Evolutionary conservation across 2,797 vertebrate species (phyloP).

Genomic region (Artibeus lituratus): DNA sequence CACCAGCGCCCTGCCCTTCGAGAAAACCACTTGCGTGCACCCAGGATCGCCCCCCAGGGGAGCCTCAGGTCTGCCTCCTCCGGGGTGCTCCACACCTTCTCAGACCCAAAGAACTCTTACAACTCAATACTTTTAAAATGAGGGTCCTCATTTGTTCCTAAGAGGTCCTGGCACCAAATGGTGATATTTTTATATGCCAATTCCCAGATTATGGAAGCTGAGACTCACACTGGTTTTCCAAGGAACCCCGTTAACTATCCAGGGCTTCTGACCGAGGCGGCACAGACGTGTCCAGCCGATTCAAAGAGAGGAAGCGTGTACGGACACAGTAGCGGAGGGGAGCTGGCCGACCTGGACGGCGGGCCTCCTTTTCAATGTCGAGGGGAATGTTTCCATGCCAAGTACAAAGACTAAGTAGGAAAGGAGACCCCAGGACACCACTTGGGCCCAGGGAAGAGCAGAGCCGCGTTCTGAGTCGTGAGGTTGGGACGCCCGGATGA

Average conservation of each 20-base stretch:
- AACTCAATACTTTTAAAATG: neutral
- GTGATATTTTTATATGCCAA: neutral
- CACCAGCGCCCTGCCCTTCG: neutral
- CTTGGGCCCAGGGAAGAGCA: fast-evolving
- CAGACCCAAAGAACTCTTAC: neutral
- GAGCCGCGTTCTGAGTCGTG: fast-evolving
- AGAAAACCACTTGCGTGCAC: no score
- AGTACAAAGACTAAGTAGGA: neutral
- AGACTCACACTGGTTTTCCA: neutral
- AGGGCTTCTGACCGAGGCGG: neutral
- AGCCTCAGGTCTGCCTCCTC: neutral
- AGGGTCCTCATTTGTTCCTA: neutral
- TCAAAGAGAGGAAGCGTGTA: neutral
- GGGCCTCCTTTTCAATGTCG: neutral
- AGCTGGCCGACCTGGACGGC: fast-evolving
- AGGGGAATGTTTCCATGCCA: neutral
- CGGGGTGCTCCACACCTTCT: fast-evolving
- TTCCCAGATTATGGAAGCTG: neutral
- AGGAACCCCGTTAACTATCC: neutral
- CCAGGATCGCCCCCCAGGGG: no score
- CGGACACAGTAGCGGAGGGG: neutral
- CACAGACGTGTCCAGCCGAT: fast-evolving
- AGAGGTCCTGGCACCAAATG: neutral
- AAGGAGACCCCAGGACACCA: neutral
- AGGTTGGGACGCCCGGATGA: fast-evolving